Percentiles rank a stretch among this genome's conserved stretches.
Evolutionary conservation across 2,113 vertebrate species (phyloP).

Genomic region (Oplegnathus fasciatus): DNA sequence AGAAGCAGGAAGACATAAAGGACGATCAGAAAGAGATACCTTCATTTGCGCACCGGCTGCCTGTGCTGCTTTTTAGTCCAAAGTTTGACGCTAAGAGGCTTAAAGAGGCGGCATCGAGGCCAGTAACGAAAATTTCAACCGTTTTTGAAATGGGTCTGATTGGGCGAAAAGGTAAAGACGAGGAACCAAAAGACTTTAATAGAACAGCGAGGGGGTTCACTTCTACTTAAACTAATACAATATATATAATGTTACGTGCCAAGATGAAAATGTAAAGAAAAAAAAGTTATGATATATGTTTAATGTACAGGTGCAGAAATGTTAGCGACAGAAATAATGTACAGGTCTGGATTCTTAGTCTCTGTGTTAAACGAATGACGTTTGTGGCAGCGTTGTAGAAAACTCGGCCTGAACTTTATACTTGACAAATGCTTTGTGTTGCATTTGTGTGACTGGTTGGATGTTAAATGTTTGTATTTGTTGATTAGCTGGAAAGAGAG

Average conservation of each 20-base stretch:
- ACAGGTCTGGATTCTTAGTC: conserved; percentile 55
- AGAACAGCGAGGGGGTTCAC: conserved; percentile 90
- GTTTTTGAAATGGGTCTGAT: conserved; percentile 87
- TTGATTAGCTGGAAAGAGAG: conserved; percentile 31
- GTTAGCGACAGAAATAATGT: conserved; percentile 41
- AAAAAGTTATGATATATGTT: conserved; percentile 36
- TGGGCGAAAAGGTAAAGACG: conserved; percentile 83
- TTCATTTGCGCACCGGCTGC: conserved; percentile 83
- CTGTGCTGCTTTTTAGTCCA: conserved; percentile 91
- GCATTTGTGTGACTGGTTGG: conserved; percentile 48
- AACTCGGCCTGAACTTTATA: conserved; percentile 64
- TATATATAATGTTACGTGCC: conserved; percentile 34
- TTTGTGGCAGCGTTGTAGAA: conserved; percentile 32
- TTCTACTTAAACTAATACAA: conserved; percentile 55
- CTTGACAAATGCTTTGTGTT: conserved; percentile 66
- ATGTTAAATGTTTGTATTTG: conserved; percentile 52
- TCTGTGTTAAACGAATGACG: conserved; percentile 17
- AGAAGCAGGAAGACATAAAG: conserved; percentile 56
- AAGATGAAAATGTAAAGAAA: conserved; percentile 44
- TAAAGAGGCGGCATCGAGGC: conserved; percentile 88
- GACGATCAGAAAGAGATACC: conserved; percentile 75
- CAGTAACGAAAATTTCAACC: conserved; percentile 83
- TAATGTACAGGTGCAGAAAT: conserved; percentile 68
- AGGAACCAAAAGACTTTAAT: conserved; percentile 92
- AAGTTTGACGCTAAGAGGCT: conserved; percentile 93